phyloP scores from a whole-genome alignment of 2,797 vertebrate genomes.

The Rhincodon typus region DNA sequence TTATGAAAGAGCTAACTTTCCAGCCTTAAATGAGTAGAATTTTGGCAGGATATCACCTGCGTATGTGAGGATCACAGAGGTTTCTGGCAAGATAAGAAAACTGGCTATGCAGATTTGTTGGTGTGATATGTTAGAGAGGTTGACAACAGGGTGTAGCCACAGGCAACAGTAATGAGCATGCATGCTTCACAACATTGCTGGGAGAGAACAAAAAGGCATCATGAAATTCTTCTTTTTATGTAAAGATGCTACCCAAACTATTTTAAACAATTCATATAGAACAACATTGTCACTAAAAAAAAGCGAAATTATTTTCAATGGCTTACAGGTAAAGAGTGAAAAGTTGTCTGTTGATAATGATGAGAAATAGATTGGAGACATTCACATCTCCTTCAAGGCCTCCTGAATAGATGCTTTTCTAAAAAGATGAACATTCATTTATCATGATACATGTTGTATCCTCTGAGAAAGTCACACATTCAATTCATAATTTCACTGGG shows the following conservation, averaged over 20 bases:
- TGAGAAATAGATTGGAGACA: slow-evolving; percentile 31
- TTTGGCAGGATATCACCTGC: neutral
- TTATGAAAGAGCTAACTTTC: neutral
- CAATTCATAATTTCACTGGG: slow-evolving; percentile 5
- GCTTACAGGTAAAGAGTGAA: neutral
- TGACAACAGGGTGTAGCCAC: neutral
- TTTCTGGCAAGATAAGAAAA: neutral
- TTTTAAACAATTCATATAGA: neutral
- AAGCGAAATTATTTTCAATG: neutral
- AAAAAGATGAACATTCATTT: slow-evolving; percentile 35
- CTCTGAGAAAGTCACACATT: slow-evolving; percentile 16
- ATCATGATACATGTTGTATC: slow-evolving; percentile 11
- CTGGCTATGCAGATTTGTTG: neutral
- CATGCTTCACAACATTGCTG: neutral
- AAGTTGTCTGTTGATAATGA: slow-evolving; percentile 25
- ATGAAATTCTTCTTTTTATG: neutral
- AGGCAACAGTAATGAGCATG: slow-evolving; percentile 14
- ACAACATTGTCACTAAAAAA: neutral
- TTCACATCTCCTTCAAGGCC: slow-evolving; percentile 8
- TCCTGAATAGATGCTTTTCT: slow-evolving; percentile 20
- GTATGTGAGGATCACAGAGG: neutral
- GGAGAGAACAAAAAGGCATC: neutral
- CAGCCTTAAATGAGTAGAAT: neutral
- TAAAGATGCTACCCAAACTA: neutral
- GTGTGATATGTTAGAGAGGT: neutral